phyloP scores from a whole-genome alignment of 2,888 invertebrate genomes.

The Hemicrepidius hirtus region DNA sequence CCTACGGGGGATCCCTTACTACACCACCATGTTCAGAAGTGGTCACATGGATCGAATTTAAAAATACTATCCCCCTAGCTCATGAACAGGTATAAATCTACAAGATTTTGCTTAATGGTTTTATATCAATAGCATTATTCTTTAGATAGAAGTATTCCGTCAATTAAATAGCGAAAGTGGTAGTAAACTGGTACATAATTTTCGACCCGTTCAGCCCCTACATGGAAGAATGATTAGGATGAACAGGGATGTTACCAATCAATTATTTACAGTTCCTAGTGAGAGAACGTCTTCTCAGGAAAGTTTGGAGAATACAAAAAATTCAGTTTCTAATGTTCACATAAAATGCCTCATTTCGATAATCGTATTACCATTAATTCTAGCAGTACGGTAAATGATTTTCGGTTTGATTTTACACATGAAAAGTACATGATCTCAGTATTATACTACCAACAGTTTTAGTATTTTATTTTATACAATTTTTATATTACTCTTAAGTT shows the following conservation, averaged over 20 bases:
- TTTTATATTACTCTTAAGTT: too few species aligned
- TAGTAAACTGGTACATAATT: slow-evolving; percentile 85
- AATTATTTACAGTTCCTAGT: neutral
- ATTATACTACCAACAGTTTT: too few species aligned
- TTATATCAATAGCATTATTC: too few species aligned
- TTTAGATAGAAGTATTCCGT: slow-evolving; percentile 84
- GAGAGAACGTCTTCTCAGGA: neutral
- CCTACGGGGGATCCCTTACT: slow-evolving; percentile 87
- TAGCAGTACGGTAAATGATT: too few species aligned
- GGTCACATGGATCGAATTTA: slow-evolving; percentile 87
- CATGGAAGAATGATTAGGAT: slow-evolving; percentile 76
- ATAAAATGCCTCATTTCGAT: too few species aligned
- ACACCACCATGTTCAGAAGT: slow-evolving; percentile 88
- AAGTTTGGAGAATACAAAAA: neutral
- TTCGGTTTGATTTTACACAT: too few species aligned
- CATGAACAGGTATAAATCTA: slow-evolving; percentile 78
- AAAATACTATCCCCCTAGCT: slow-evolving; percentile 82
- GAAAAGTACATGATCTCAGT: too few species aligned
- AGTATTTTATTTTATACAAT: too few species aligned
- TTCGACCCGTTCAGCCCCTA: slow-evolving; percentile 87
- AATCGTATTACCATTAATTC: too few species aligned
- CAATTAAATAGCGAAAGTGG: slow-evolving; percentile 79
- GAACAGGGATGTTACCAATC: slow-evolving; percentile 47
- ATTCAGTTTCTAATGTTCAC: neutral
- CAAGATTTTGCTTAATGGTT: neutral